Percentiles rank a stretch among this genome's conserved stretches.
phyloP scores from a whole-genome alignment of 2,888 invertebrate species.

The Habrosyne pyritoides region DNA sequence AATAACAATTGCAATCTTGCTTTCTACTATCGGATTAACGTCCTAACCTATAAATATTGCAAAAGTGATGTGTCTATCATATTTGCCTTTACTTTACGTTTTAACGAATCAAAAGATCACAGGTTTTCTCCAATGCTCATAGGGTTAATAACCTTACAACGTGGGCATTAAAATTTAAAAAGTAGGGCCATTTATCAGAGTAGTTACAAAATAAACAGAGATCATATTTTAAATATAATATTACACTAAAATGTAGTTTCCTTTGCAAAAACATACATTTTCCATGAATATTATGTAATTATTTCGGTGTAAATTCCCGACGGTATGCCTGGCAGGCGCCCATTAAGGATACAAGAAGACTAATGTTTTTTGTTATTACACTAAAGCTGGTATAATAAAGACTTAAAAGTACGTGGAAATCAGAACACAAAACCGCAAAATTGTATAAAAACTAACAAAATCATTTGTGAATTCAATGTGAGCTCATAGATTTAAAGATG shows the following conservation, averaged over 20 bases:
- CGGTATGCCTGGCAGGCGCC: neutral
- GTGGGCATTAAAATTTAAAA: no score
- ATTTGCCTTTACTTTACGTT: no score
- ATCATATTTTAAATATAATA: neutral
- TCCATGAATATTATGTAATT: neutral
- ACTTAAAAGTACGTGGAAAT: constrained; percentile 10
- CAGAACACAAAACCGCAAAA: constrained; percentile 13
- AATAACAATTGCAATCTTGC: no score
- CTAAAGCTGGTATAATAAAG: neutral
- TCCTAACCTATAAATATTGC: no score
- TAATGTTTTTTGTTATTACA: neutral
- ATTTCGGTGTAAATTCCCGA: neutral
- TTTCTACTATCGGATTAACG: no score
- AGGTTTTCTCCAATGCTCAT: no score
- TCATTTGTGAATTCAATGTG: neutral
- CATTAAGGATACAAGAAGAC: neutral
- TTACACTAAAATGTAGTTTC: neutral
- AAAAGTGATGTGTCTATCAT: no score
- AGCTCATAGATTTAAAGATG: neutral
- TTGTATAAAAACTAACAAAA: neutral
- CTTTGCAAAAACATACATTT: neutral
- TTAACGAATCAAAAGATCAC: no score
- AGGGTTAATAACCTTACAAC: no score
- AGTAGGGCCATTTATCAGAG: no score
- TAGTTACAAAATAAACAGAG: no score